Evolutionary conservation across 2,797 vertebrate genomes (phyloP).

Genomic region (Eleutherodactylus coqui): DNA sequence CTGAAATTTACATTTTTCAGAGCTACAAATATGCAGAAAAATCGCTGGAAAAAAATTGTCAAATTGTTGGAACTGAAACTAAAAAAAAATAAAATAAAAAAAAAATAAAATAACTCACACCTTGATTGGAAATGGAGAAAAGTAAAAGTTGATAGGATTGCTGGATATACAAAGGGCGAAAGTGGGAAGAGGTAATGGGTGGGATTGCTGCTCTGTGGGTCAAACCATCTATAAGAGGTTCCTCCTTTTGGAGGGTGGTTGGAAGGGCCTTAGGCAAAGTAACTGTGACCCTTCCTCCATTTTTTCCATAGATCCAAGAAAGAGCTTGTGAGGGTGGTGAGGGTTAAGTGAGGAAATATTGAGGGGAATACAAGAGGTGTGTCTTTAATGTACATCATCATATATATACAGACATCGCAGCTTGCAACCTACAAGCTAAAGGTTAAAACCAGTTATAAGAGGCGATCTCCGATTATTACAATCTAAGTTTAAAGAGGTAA

Average conservation of each 20-base stretch:
- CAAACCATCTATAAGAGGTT: constrained; percentile 82
- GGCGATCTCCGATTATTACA: constrained; percentile 99
- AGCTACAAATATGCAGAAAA: constrained; percentile 99
- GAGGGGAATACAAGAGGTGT: constrained; percentile 78
- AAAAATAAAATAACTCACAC: constrained; percentile 85
- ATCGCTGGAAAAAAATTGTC: constrained; percentile 94
- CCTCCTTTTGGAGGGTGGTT: constrained; percentile 74
- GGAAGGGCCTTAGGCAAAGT: constrained; percentile 70
- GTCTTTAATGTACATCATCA: constrained; percentile 99
- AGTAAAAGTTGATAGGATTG: constrained; percentile 86
- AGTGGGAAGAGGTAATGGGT: constrained; percentile 30
- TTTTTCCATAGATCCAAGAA: constrained; percentile 74
- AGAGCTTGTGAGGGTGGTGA: constrained; percentile 82
- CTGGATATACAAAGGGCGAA: constrained; percentile 76
- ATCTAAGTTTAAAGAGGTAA: constrained; percentile 99
- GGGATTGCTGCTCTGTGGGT: constrained; percentile 77
- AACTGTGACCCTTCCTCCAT: constrained; percentile 78
- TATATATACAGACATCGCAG: constrained; percentile 99
- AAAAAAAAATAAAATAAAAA: constrained; percentile 63
- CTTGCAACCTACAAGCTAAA: constrained; percentile 89
- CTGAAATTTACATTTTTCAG: constrained; percentile 99
- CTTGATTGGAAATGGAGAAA: constrained; percentile 85
- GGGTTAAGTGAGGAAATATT: constrained; percentile 73
- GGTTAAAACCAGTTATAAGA: constrained; percentile 99
- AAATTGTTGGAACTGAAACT: constrained; percentile 95